Percentiles rank a stretch among this genome's conserved stretches.
Conservation (phyloP, 2,113 vertebrate species). For the Dermatemys mawii region DNA sequence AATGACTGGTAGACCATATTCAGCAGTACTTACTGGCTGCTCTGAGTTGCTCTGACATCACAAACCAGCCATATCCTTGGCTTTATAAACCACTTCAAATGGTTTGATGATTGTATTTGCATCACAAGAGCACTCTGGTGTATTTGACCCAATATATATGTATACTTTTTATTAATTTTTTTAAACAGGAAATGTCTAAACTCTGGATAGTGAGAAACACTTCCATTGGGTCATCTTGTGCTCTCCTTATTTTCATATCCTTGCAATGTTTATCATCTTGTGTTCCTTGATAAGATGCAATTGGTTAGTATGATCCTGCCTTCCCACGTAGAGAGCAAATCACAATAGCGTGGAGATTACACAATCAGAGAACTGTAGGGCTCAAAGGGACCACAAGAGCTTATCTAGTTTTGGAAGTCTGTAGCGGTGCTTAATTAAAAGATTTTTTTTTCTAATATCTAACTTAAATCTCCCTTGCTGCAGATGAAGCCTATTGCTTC, state of each 20-base stretch:
- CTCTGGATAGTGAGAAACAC: accelerated
- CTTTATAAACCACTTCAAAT: neutral
- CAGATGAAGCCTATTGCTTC: too few relatives aligned
- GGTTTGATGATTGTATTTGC: neutral
- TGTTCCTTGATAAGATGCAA: neutral
- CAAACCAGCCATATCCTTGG: neutral
- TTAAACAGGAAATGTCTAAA: neutral
- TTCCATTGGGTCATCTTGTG: neutral
- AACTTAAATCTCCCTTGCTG: too few relatives aligned
- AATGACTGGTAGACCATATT: neutral
- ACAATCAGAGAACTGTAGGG: too few relatives aligned
- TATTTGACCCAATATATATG: neutral
- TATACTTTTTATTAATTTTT: neutral
- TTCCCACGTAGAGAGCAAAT: neutral
- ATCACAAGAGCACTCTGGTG: neutral
- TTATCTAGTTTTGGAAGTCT: too few relatives aligned
- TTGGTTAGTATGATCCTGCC: neutral
- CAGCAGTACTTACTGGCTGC: neutral
- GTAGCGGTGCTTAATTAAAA: too few relatives aligned
- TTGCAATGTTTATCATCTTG: neutral
- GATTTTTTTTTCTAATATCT: too few relatives aligned
- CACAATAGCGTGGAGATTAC: neutral
- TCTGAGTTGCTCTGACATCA: neutral
- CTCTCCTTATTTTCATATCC: neutral
- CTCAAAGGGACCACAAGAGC: too few relatives aligned